Percentiles rank a stretch among this genome's conserved stretches.
These are phyloP conservation scores for Rhopalosiphum nymphaeae DNA, from an alignment of 2,888 invertebrate species.

Conservation along the genomic window DNA sequence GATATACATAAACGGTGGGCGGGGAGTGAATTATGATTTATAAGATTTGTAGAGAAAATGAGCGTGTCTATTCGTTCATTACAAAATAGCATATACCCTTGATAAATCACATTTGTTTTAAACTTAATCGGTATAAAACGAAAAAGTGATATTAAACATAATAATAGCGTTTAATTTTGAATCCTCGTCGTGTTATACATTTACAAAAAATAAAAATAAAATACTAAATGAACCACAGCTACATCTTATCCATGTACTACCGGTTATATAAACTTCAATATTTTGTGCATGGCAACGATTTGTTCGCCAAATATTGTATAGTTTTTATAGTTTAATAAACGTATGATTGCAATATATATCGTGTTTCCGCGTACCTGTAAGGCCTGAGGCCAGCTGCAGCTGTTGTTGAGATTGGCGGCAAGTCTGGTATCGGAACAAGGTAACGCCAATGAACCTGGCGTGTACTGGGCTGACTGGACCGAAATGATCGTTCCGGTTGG, in stretches of 20 bases:
- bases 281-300: background rate
- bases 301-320: background rate
- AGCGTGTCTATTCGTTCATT: background rate
- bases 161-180: background rate
- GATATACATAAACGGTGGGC: background rate
- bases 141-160: background rate
- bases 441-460: constrained; percentile 66
- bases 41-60: background rate
- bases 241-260: background rate
- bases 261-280: background rate
- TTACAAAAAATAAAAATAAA: background rate
- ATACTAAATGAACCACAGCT: background rate
- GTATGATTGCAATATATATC: background rate
- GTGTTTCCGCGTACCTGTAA: constrained; percentile 46
- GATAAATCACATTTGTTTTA: constrained; percentile 67
- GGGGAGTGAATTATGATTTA: background rate
- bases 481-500: constrained; percentile 92
- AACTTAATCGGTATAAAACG: constrained; percentile 71
- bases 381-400: constrained; percentile 63
- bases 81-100: background rate
- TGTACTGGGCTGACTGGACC: constrained; percentile 92
- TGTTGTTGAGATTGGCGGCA: constrained; percentile 39
- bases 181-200: background rate
- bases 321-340: background rate
- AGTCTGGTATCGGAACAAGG: constrained; percentile 65